phyloP scores from a whole-genome alignment of 2,113 vertebrate genomes.

The Muntiacus reevesi region DNA sequence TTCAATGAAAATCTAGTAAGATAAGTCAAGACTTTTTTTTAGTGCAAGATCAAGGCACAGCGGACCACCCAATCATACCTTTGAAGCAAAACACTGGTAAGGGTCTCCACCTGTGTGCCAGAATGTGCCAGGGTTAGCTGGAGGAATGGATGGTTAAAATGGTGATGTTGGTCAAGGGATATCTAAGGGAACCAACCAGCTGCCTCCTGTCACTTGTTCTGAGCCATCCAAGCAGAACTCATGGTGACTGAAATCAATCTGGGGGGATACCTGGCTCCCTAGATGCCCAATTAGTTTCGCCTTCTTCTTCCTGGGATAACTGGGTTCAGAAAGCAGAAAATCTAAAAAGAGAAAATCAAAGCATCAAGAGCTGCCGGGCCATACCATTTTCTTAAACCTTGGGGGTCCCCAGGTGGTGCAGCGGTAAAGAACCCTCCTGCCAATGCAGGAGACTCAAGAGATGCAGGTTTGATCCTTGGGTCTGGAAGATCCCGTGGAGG shows the following conservation, averaged over 20 bases:
- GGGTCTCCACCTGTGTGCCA: background rate
- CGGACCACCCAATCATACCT: background rate
- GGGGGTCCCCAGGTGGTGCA: background rate
- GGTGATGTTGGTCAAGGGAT: background rate
- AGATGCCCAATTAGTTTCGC: background rate
- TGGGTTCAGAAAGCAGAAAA: background rate
- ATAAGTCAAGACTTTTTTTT: background rate
- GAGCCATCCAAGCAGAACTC: background rate
- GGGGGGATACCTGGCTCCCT: background rate
- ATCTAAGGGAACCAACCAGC: background rate
- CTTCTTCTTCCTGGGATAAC: background rate
- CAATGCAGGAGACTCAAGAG: background rate
- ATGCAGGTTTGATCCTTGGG: background rate
- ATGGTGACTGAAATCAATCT: background rate
- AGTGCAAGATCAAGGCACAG: background rate
- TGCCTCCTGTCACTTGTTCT: background rate
- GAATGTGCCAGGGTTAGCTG: background rate
- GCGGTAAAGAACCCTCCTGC: background rate
- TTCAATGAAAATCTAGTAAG: background rate
- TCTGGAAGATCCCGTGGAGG: background rate
- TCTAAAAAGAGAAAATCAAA: background rate
- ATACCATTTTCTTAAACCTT: background rate
- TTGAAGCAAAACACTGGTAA: background rate
- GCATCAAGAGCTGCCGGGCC: background rate
- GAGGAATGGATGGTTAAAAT: background rate